Base-by-base conservation (phyloP, 1,140 invertebrate genomes). In the Brachionus rubens region DNA sequence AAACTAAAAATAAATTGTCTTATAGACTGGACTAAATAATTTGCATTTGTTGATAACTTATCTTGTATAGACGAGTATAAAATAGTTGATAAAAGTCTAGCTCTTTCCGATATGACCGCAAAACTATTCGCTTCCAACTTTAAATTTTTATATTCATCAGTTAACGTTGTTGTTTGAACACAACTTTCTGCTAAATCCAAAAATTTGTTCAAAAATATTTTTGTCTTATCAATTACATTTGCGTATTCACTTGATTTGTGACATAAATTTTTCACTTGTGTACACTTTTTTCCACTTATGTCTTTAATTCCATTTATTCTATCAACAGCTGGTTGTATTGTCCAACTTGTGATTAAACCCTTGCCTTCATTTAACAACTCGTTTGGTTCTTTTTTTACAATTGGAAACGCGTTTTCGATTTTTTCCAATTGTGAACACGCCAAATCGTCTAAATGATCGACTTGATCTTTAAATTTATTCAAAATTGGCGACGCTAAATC, bases 151-250 rank as follows among this genome's bases (percentile, higher is more conserved):
- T 59, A 59, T 1, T 59, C 54, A 36, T 59, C 33, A 36, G 28
- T 36, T 7, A 59, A 16, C 19, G 33, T 16, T 16, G 19, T 16
- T 16, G 19, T 33, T 59, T 59, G 16, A 16, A 59, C 54, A n/a
- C 19, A 59, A 59, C 36, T 59, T 36, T 59, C 54, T n/a, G 54
- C 36, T 30, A 59, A 36, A n/a, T 59, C 54, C 36, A 59, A 36
- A 59, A 59, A 59, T 59, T 59, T 59, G 5, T 16, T 59, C n/a
- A 59, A 36, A 33, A 59, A 19, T 5, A 59, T 28, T 59, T 33
- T 59, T 6, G 36, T 36, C 33, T 36, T 6, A 36, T 59, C 54
- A 14, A 56, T 28, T 14, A 56, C 9, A 56, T 56, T 30, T 59
- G 6, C 30, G 19, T 59, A 54, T 54, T 54, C 24, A 54, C 24